Percentiles rank a stretch among this genome's conserved stretches.
Evolutionary conservation across 2,797 vertebrate species (phyloP).

Genomic region (Mustela erminea): DNA sequence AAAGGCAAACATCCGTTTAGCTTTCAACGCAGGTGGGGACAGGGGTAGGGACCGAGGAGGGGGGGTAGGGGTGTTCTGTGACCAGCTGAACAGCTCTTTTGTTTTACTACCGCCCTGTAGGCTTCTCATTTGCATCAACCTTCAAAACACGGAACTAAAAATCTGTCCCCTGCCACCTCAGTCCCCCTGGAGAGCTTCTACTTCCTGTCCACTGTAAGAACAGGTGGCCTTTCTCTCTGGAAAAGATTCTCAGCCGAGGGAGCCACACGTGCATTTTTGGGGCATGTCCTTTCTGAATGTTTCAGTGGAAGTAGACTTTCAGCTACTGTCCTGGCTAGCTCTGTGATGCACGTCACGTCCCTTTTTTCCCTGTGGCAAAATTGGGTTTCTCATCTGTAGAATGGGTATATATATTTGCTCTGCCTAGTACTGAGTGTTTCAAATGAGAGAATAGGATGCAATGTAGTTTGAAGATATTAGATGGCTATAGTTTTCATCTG

Average conservation of each 20-base stretch:
- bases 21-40: not conserved
- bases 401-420: not conserved
- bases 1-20: not conserved
- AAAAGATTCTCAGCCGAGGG: not conserved
- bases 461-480: not conserved
- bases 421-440: not conserved
- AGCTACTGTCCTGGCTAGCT: not conserved
- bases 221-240: not conserved
- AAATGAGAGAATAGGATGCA: not conserved
- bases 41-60: fast-evolving
- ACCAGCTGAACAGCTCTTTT: not conserved
- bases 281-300: not conserved
- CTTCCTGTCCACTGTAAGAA: not conserved
- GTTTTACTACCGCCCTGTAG: not conserved
- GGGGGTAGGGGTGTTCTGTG: not conserved
- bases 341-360: not conserved
- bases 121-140: not conserved
- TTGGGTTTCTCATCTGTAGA: not conserved
- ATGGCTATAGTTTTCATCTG: not conserved
- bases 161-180: fast-evolving
- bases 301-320: not conserved
- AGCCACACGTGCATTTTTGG: fast-evolving
- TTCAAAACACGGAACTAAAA: constrained; percentile 47
- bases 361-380: not conserved
- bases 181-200: fast-evolving